Conservation (phyloP, 2,888 invertebrate genomes). For the Dicroscelio sp. region DNA sequence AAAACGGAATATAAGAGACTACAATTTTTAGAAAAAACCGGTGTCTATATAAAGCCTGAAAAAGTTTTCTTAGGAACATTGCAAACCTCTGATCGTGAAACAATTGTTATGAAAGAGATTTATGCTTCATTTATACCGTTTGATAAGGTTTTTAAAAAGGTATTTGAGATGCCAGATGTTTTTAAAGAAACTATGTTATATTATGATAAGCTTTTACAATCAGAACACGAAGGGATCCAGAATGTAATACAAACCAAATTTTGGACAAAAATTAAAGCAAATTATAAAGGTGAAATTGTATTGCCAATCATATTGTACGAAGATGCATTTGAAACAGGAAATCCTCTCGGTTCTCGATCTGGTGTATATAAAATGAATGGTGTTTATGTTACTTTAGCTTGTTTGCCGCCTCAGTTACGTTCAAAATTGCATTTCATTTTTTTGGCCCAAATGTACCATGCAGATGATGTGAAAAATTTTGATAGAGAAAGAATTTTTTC, state of each 20-base stretch:
- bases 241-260: neutral
- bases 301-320: conserved; percentile 39
- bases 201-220: neutral
- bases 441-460: conserved; percentile 42
- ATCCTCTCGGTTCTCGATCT: conserved; percentile 39
- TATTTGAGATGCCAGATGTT: neutral
- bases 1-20: neutral
- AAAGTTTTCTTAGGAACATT: neutral
- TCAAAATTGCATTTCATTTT: conserved; percentile 43
- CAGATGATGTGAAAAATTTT: no score
- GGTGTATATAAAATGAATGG: conserved; percentile 61
- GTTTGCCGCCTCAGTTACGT: conserved; percentile 30
- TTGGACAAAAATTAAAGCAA: neutral
- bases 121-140: neutral
- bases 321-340: conserved; percentile 63
- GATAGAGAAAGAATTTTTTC: no score
- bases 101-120: conserved; percentile 18
- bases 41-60: neutral
- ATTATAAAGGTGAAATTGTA: neutral
- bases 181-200: neutral
- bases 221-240: neutral
- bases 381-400: no score
- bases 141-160: neutral
- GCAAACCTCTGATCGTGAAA: neutral
- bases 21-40: neutral